Base-by-base conservation (phyloP, 2,797 vertebrate genomes). In the Masticophis lateralis region DNA sequence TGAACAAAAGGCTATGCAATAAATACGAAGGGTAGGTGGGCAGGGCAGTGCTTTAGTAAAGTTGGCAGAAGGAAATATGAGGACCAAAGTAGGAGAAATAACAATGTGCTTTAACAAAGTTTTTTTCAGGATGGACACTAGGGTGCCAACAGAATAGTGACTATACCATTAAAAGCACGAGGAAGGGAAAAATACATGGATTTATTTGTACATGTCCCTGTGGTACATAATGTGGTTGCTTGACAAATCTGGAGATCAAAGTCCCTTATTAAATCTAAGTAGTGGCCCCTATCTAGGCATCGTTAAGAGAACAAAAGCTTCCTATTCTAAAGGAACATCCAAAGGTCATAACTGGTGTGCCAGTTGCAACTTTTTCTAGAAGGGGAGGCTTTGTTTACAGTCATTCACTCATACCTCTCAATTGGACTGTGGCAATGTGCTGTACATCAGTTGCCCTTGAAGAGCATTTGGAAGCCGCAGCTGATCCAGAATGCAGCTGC, bases 231-330 rank as follows among this genome's bases (percentile, higher is more conserved):
- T 28, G 25, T 90, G 90, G 37, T 74, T 20, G 13, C 37, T 59
- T 91, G 89, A 91, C 12, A 88, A 89, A 28, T 51, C 60, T 91
- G 27, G 28, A 90, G 93, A 92, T 92, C 59, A 89, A 92, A 95
- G 37, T 57, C n/a, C 86, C 25, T 56, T 53, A 88, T 89, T 94
- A 92, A 90, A 10, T 0, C 20, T 91, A 87, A 87, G 92, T 69
- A 10, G 87, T 69, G 10, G 66, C 83, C 79, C 86, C 87, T 47
- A 63, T 87, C 63, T 56, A 28, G 0, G 0, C 63, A 95, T 93
- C 86, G 90, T 90, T 91, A 86, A 86, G 9, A 18, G 11, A 74
- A 32, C 61, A 51, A 92, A 83, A 43, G 1, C 87, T 94, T 94
- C 90, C 14, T 60, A 89, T 22, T 47, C 9, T 11, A 87, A 89